These are phyloP conservation scores for Drosophila sordidula DNA, from an alignment of 2,888 invertebrate genomes.

Conservation along the genomic window DNA sequence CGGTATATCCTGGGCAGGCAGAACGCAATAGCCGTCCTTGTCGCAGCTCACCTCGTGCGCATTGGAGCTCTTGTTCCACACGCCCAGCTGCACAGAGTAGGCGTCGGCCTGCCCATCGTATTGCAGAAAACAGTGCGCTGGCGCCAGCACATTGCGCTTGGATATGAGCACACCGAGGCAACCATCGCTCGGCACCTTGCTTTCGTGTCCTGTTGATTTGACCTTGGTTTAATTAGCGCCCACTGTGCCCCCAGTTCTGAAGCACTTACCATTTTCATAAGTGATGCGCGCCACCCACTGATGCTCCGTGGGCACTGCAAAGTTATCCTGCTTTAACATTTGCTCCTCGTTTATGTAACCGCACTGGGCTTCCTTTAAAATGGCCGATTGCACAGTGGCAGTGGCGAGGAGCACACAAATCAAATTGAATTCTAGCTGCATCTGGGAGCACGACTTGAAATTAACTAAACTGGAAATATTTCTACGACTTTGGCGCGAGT, in stretches of 20 bases:
- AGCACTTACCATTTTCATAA: constrained; percentile 47
- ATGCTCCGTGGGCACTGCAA: constrained; percentile 60
- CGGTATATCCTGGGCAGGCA: constrained; percentile 62
- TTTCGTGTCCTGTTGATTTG: constrained; percentile 38
- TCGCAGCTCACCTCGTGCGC: constrained; percentile 38
- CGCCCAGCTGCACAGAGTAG: constrained; percentile 62
- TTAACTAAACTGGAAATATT: constrained; percentile 49
- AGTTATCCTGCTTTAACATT: constrained; percentile 25
- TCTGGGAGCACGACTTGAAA: constrained; percentile 39
- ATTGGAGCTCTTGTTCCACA: constrained; percentile 56
- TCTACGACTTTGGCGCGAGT: constrained; percentile 6
- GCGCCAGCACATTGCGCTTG: constrained; percentile 57
- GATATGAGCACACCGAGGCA: constrained; percentile 65
- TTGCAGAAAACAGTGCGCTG: constrained; percentile 64
- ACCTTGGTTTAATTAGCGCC: not conserved
- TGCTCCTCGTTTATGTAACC: constrained; percentile 34
- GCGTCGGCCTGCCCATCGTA: constrained; percentile 55
- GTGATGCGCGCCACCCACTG: constrained; percentile 64
- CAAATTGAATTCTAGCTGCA: constrained; percentile 43
- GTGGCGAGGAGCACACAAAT: constrained; percentile 27
- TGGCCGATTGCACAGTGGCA: constrained; percentile 14
- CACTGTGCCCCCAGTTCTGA: not conserved
- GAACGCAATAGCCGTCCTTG: constrained; percentile 52
- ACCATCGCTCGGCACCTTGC: constrained; percentile 37
- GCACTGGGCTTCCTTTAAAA: constrained; percentile 37